Evolutionary conservation across 1,140 invertebrate genomes (phyloP).

Genomic region (Bombus breviceps): DNA sequence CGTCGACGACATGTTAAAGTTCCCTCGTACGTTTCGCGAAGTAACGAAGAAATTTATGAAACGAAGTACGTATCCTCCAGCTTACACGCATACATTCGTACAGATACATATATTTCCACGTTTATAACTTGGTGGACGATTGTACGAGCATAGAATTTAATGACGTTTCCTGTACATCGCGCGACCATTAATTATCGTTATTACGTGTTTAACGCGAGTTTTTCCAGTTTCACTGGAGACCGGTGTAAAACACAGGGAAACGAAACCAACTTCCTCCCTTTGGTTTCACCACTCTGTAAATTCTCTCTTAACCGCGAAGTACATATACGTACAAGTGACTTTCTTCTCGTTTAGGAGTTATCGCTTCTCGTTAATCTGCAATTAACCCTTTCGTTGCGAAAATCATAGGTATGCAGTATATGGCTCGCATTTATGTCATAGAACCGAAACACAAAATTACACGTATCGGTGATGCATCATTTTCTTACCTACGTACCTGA

Average conservation of each 20-base stretch:
- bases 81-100: background rate
- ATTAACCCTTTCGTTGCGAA: too few species aligned
- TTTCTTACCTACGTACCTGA: too few species aligned
- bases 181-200: constrained; percentile 45
- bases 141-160: constrained; percentile 28
- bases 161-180: constrained; percentile 40
- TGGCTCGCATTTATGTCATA: too few species aligned
- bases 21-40: constrained; percentile 54
- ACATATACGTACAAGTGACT: background rate
- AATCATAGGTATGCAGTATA: too few species aligned
- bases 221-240: background rate
- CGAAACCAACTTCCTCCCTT: background rate
- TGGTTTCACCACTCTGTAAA: background rate
- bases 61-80: constrained; percentile 1
- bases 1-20: constrained; percentile 58
- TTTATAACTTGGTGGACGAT: background rate
- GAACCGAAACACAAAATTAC: too few species aligned
- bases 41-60: constrained; percentile 66
- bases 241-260: background rate
- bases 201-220: constrained; percentile 34
- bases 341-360: background rate
- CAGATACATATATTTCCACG: too few species aligned
- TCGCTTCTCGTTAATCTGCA: too few species aligned
- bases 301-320: background rate
- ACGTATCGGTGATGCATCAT: too few species aligned